Base-by-base conservation (phyloP, 2,888 invertebrate genomes). In the Sphaerophoria rueppellii region DNA sequence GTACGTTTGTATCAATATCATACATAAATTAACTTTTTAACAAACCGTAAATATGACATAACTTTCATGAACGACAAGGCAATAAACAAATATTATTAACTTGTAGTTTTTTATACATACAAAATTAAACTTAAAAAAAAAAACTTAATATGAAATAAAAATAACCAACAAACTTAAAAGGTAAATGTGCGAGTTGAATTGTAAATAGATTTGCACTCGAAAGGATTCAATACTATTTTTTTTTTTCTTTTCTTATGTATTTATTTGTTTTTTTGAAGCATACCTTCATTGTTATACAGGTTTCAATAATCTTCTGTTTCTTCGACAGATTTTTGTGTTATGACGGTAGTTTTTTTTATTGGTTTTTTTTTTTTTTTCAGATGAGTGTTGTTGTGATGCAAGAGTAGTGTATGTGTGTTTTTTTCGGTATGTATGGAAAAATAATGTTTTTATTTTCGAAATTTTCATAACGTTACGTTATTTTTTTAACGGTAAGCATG, bases 231-330 rank as follows among this genome's bases (percentile, higher is more conserved):
- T 78, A 63, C 58, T 63, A 60, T 11, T 43, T 43, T 43, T 43
- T 7, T 43, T 48, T 32, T 34, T 55, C 9, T 52, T 67, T 72
- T n/a, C 12, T 46, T 73, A 82, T 76, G 12, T 37, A 6, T 43
- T 43, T 43, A 40, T 9, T 67, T 72, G 63, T 63, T 16, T 69
- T 69, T 48, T 73, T 74, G 85, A 87, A 87, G 93, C 93, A 94
- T 95, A 97, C 97, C 96, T 97, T 97, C 92, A 97, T 95, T 91
- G 96, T 96, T 94, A 96, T 96, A 96, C 96, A 96, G 95, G 96
- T 96, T 95, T 97, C 96, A 94, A 96, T 95, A 95, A 97, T 96
- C 96, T 96, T 96, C 96, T 96, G 96, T 91, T 90, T 89, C 90
- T 91, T 89, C 89, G 88, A 89, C 94, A 93, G 92, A 93, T 93